These are phyloP conservation scores for Varecia variegata DNA, from an alignment of 2,797 vertebrate genomes.

Conservation along the genomic window DNA sequence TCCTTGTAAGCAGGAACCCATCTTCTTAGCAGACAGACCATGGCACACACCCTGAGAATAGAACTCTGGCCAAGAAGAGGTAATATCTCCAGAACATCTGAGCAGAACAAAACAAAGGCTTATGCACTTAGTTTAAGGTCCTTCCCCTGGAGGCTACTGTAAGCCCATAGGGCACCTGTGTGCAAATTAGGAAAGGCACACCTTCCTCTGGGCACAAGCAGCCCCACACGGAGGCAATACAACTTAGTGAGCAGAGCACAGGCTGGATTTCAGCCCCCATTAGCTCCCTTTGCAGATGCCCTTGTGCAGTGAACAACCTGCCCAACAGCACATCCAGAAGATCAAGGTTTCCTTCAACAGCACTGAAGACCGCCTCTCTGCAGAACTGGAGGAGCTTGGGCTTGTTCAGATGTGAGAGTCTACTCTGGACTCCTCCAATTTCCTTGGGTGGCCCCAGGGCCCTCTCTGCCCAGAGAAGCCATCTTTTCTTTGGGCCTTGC, in stretches of 20 bases:
- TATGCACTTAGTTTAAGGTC: background rate
- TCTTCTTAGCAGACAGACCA: constrained; percentile 67
- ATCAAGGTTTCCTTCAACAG: background rate
- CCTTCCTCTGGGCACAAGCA: background rate
- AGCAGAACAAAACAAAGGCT: constrained; percentile 58
- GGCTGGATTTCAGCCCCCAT: background rate
- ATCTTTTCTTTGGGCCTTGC: constrained; percentile 23
- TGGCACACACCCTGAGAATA: constrained; percentile 74
- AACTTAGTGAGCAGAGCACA: background rate
- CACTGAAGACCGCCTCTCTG: background rate
- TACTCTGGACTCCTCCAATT: background rate
- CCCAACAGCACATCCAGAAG: background rate
- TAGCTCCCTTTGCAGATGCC: background rate
- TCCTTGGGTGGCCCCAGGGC: background rate
- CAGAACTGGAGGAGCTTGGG: background rate
- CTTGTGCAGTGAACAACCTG: constrained; percentile 5
- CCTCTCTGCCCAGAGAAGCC: constrained; percentile 23
- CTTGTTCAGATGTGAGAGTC: background rate
- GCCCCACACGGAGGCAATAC: background rate
- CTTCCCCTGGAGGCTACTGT: background rate
- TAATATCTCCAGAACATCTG: constrained; percentile 54
- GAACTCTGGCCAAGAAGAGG: constrained; percentile 64
- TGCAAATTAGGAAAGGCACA: constrained; percentile 53
- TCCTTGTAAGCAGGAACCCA: constrained; percentile 29
- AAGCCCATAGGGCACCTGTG: constrained; percentile 10